Conservation (phyloP, 2,797 vertebrate species). For the Scolopax rusticola region DNA sequence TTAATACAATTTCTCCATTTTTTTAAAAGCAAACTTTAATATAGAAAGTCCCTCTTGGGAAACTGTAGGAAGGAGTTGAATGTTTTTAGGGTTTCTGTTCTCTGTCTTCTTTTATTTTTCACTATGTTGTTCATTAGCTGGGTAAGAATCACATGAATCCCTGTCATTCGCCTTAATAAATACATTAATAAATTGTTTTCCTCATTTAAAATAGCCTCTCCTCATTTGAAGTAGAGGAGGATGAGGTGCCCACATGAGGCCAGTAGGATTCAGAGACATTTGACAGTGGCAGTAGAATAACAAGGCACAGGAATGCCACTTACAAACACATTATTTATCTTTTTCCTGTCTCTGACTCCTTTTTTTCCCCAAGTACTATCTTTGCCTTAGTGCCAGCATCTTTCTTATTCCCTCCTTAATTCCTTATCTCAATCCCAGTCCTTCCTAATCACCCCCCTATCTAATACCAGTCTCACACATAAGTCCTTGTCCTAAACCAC, state of each 20-base stretch:
- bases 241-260: not conserved
- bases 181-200: not conserved
- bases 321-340: not conserved
- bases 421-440: not conserved
- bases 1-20: not conserved
- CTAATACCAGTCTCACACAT: not conserved
- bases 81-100: not conserved
- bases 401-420: not conserved
- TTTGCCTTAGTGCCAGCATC: not conserved
- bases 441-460: not conserved
- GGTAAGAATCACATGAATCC: not conserved
- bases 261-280: not conserved
- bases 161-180: not conserved
- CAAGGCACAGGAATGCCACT: not conserved
- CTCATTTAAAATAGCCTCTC: not conserved
- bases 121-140: not conserved
- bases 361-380: not conserved
- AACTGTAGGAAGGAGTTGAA: not conserved
- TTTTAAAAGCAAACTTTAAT: constrained; percentile 7
- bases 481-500: constrained; percentile 4
- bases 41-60: not conserved
- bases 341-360: not conserved
- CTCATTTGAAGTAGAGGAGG: not conserved
- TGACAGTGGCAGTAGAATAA: not conserved
- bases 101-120: not conserved